A percentile compares a stretch with the other conserved stretches of the same genome.
phyloP scores from a whole-genome alignment of 2,888 invertebrate genomes.

The Thera britannica region DNA sequence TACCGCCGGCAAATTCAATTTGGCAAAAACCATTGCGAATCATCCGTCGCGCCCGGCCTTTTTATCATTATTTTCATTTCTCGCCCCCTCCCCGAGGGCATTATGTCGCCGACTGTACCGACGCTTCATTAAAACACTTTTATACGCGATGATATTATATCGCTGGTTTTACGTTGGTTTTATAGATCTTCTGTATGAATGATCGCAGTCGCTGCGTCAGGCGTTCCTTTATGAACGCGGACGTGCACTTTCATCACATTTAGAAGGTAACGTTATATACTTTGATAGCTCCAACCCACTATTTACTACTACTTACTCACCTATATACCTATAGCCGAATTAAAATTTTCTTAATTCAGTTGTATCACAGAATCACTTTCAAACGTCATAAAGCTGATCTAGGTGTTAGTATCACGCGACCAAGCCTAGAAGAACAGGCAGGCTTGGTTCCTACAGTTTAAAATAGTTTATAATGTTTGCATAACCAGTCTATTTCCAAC shows the following conservation, averaged over 20 bases:
- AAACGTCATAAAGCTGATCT: too few relatives aligned
- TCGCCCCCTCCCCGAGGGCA: constrained; percentile 33
- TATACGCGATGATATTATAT: constrained; percentile 33
- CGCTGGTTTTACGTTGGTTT: constrained; percentile 30
- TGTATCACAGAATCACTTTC: too few relatives aligned
- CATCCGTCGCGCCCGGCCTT: constrained; percentile 39
- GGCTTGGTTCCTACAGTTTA: too few relatives aligned
- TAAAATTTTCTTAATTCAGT: too few relatives aligned
- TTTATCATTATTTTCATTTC: constrained; percentile 47
- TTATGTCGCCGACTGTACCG: constrained; percentile 36
- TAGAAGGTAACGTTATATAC: neutral
- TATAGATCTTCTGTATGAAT: constrained; percentile 25
- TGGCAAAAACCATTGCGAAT: constrained; percentile 36
- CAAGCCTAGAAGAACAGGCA: too few relatives aligned
- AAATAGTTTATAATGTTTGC: too few relatives aligned
- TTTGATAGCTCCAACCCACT: neutral
- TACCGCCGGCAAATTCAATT: constrained; percentile 36
- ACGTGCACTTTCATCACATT: constrained; percentile 13
- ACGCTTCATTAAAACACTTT: constrained; percentile 42
- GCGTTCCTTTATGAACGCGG: constrained; percentile 14
- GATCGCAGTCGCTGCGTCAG: constrained; percentile 27
- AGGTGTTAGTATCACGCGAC: too few relatives aligned
- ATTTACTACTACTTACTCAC: neutral
- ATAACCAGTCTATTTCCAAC: too few relatives aligned
- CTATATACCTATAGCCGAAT: too few relatives aligned